Evolutionary conservation across 2,888 invertebrate genomes (phyloP).

Genomic region (Cosmia trapezina): DNA sequence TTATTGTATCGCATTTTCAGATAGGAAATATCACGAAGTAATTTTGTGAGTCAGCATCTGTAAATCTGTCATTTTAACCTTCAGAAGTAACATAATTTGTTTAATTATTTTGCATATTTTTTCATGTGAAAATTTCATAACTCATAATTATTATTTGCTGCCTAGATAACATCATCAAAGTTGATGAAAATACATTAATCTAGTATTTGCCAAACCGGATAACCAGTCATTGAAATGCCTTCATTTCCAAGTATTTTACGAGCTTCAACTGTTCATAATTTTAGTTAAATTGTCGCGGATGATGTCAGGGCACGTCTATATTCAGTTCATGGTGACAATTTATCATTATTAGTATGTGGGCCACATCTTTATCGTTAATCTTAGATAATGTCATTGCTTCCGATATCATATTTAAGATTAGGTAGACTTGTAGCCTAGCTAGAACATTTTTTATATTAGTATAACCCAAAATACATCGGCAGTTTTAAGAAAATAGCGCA

Average conservation of each 20-base stretch:
- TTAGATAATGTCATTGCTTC: constrained; percentile 61
- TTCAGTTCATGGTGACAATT: constrained; percentile 63
- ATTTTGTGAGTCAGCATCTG: background rate
- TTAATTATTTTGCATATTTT: background rate
- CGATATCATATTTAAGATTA: constrained; percentile 45
- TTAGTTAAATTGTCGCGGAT: constrained; percentile 22
- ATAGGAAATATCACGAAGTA: background rate
- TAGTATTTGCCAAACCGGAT: constrained; percentile 38
- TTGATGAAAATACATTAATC: background rate
- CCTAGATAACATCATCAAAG: constrained; percentile 39
- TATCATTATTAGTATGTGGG: constrained; percentile 66
- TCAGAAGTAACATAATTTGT: background rate
- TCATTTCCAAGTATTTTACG: constrained; percentile 29
- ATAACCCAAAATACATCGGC: background rate
- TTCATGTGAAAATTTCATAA: constrained; percentile 8
- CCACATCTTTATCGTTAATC: constrained; percentile 70
- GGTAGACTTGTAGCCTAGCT: constrained; percentile 5
- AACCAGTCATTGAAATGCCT: constrained; percentile 39
- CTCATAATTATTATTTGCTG: constrained; percentile 25
- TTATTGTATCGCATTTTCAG: background rate
- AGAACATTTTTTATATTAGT: background rate
- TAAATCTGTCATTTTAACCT: background rate
- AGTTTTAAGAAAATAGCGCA: background rate
- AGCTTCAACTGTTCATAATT: constrained; percentile 11
- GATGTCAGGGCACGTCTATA: constrained; percentile 49